phyloP scores from a whole-genome alignment of 2,888 invertebrate species.

The Pilophorus perplexus region DNA sequence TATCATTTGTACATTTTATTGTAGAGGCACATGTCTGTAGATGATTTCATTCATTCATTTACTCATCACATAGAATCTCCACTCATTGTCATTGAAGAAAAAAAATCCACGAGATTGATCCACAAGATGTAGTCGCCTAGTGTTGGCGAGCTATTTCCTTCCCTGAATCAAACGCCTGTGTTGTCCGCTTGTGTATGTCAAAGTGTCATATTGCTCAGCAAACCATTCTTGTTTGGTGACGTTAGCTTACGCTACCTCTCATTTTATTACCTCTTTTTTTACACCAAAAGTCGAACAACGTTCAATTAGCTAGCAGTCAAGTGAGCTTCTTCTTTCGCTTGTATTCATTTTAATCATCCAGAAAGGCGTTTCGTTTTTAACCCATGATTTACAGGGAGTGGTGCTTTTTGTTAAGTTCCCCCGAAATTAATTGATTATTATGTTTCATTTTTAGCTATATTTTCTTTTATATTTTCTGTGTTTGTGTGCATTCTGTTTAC shows the following conservation, averaged over 20 bases:
- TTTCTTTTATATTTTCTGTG: conserved; percentile 37
- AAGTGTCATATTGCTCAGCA: not conserved
- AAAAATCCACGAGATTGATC: no score
- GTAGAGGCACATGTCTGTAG: no score
- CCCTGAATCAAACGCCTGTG: no score
- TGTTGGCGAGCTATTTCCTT: no score
- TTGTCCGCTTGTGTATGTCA: conserved; percentile 19
- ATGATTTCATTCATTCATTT: no score
- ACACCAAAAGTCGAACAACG: not conserved
- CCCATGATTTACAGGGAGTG: not conserved
- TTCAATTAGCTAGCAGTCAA: not conserved
- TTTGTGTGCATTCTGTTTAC: conserved; percentile 39
- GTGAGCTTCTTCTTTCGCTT: not conserved
- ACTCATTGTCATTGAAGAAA: no score
- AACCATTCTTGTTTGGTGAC: not conserved
- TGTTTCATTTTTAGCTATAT: conserved; percentile 36
- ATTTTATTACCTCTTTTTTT: conserved; percentile 12
- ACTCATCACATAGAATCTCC: no score
- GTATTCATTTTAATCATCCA: not conserved
- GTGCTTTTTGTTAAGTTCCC: not conserved
- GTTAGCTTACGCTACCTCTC: not conserved
- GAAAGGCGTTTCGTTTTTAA: not conserved
- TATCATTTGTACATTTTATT: no score
- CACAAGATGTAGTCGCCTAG: no score
- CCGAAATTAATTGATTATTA: conserved; percentile 1